A percentile compares a stretch with the other conserved stretches of the same genome.
Conservation (phyloP, 2,797 vertebrate species). For the Lithobates pipiens region DNA sequence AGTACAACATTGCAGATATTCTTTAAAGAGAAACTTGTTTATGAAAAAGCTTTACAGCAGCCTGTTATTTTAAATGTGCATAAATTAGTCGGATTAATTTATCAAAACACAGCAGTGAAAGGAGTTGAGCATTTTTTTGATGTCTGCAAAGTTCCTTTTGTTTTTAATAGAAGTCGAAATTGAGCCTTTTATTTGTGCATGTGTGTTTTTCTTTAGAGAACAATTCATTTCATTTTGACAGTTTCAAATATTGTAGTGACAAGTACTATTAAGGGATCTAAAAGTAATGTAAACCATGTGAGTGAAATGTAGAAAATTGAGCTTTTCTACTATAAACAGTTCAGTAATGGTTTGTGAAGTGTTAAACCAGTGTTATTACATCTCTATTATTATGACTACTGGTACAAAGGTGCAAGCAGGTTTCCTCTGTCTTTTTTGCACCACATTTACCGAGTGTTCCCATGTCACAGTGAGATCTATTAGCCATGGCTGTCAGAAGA, state of each 20-base stretch:
- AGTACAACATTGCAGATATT: neutral
- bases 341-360: too few relatives aligned
- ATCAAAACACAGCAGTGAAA: neutral
- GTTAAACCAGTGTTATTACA: too few relatives aligned
- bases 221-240: neutral
- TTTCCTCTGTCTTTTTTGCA: too few relatives aligned
- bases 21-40: neutral
- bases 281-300: neutral
- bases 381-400: too few relatives aligned
- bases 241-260: conserved; percentile 7
- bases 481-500: too few relatives aligned
- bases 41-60: neutral
- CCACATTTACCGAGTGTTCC: too few relatives aligned
- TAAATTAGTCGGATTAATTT: neutral
- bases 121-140: neutral
- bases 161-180: neutral
- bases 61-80: neutral
- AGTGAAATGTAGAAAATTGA: neutral
- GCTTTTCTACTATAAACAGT: neutral
- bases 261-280: conserved; percentile 1
- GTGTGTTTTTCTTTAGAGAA: neutral
- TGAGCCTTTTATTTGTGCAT: neutral
- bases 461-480: too few relatives aligned
- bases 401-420: too few relatives aligned
- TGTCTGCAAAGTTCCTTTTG: neutral